Evolutionary conservation across 1,140 invertebrate species (phyloP), one percentile per base, ranked within the genome.

Genomic region (Lysiphlebus fabarum): DNA sequence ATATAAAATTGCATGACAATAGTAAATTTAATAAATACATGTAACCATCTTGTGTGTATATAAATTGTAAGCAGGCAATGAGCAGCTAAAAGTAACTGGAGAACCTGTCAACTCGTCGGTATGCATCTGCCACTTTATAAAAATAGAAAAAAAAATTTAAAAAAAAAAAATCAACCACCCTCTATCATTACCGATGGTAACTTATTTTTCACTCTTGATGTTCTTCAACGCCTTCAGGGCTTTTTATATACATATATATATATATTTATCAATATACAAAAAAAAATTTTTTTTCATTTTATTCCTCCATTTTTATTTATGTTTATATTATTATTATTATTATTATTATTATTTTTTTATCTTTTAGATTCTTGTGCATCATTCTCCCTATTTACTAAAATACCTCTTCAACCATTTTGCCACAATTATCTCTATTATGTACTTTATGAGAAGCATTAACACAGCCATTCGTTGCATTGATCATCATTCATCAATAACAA

Each of bases 81-180:
- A 44, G 43, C 42, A 47, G 14, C 17, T 2, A 14, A n/a, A 40
- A 44, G 62, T 56, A 64, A 64, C 53, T 40, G 42, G 63, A 64
- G 63, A 62, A 59, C 58, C 61, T 65, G 64, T 62, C 64, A 65
- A 65, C 55, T 63, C 48, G 51, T 17, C 40, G 58, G 61, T 48
- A 65, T 65, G 61, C 64, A 65, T 65, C 64, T 65, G 64, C 64
- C 64, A 65, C 64, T 65, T 65, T 62, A 44, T 51, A 12, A 56
- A 9, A 41, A 33, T 7, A 40, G 10, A 7, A 54, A 12, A 43
- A 10, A 50, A n/a, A n/a, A n/a, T n/a, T n/a, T n/a, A n/a, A n/a
- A n/a, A 48, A 33, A 6, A 36, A 34, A 12, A n/a, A 38, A 61
- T 50, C 47, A 50, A 14, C 58, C 54, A 59, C 53, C 48, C 58